Base-by-base conservation (phyloP, 2,113 vertebrate genomes). In the Ivindomyrus marchei region DNA sequence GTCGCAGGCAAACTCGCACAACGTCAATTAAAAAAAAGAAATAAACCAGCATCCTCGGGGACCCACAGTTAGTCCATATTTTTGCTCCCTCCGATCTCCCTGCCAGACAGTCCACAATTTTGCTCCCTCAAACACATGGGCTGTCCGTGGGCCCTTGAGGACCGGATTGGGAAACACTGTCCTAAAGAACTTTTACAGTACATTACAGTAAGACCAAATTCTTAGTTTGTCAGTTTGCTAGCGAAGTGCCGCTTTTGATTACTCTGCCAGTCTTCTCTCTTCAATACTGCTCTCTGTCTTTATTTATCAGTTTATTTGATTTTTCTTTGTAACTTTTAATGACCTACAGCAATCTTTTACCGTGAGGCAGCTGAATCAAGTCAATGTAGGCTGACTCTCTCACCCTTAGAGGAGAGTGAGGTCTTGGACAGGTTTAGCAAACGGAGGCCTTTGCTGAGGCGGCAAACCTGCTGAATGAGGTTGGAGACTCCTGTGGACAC, bases 351-450 rank as follows among this genome's bases (percentile, higher is more conserved):
- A 27, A 66, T 27, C 9, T 27, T 66, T 66, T 31, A 31, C 62
- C 11, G 13, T 15, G 62, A 31, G n/a, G 62, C 62, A 31, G 62
- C 62, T 70, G n/a, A 70, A 70, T 31, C 62, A 13, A 70, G 27
- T 11, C 62, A 13, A 3, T 36, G 88, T 13, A 45, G 36, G 17
- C n/a, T 47, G 39, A 88, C 93, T 27, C 92, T 15, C 77, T 5
- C 39, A 98, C 97, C 97, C 93, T 97, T 96, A 24, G 97, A 96
- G 62, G 97, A 97, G 90, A 98, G 95, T 50, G 96, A 95, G 80
- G 97, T 97, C 95, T 97, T 97, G 92, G 97, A 96, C 92, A 98
- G 96, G 93, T 97, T 97, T 62, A 98, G 96, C 91, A 96, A 96
- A 91, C 96, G 96, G 88, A 98, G 95, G 50, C 97, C 97, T 80